These are phyloP conservation scores for Camelus dromedarius DNA, from an alignment of 2,113 vertebrate species.

Conservation along the genomic window DNA sequence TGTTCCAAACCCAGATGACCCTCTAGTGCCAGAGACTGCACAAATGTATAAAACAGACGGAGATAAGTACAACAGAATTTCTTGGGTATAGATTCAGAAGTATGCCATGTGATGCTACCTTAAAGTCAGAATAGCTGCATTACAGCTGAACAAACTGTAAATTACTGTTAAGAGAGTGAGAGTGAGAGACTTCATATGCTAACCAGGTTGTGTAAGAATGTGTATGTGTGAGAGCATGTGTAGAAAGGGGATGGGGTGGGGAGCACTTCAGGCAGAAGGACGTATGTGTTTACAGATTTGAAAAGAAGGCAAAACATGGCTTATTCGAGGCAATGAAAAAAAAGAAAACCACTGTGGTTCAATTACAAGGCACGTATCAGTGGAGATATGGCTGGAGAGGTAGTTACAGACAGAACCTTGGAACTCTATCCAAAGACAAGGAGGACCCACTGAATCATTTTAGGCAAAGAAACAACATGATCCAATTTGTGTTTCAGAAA, in stretches of 20 bases:
- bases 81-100: slow-evolving; percentile 95
- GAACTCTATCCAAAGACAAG: slow-evolving; percentile 39
- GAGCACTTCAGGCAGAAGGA: slow-evolving; percentile 21
- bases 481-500: slow-evolving; percentile 22
- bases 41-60: slow-evolving; percentile 96
- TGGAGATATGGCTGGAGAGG: neutral
- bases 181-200: neutral
- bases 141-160: slow-evolving; percentile 92
- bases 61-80: slow-evolving; percentile 95
- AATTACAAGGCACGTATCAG: neutral
- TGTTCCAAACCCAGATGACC: slow-evolving; percentile 95
- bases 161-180: slow-evolving; percentile 85
- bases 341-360: neutral
- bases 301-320: slow-evolving; percentile 12
- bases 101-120: slow-evolving; percentile 93
- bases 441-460: neutral
- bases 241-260: neutral
- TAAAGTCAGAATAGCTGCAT: slow-evolving; percentile 89
- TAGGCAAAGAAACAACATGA: slow-evolving; percentile 34
- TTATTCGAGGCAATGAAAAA: slow-evolving; percentile 47
- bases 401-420: neutral
- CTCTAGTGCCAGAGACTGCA: slow-evolving; percentile 94
- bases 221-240: neutral
- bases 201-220: neutral
- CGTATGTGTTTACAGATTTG: neutral